phyloP scores from a whole-genome alignment of 2,113 vertebrate species.

The Cinclus cinclus region DNA sequence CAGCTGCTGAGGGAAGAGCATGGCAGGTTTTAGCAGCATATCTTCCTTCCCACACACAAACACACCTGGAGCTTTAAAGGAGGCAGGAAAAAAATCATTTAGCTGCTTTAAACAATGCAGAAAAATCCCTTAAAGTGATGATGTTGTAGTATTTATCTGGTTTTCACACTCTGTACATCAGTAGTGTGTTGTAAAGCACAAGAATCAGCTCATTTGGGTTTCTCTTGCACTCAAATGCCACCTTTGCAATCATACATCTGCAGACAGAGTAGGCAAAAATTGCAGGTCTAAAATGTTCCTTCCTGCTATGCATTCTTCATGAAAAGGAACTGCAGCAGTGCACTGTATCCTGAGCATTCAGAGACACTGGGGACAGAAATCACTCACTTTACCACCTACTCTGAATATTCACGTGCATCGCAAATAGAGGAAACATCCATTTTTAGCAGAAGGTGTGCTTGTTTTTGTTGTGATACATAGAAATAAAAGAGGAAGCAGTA shows the following conservation, averaged over 20 bases:
- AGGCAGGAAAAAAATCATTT: neutral
- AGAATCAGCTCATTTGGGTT: neutral
- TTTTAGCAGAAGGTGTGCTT: neutral
- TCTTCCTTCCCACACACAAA: neutral
- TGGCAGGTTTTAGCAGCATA: neutral
- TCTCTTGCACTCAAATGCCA: fast-evolving
- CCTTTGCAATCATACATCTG: neutral
- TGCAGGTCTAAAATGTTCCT: neutral
- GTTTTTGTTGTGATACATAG: neutral
- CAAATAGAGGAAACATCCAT: neutral
- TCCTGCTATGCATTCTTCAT: neutral
- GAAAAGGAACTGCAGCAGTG: neutral
- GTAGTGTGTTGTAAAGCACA: neutral
- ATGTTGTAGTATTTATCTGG: neutral
- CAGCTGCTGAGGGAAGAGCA: neutral
- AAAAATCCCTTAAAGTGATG: neutral
- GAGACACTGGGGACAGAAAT: neutral
- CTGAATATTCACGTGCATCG: neutral
- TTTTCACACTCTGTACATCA: neutral
- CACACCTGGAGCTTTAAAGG: conserved; percentile 8
- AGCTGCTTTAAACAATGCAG: neutral
- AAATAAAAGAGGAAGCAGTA: neutral
- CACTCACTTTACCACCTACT: neutral
- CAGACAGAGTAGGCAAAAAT: neutral
- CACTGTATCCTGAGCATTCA: neutral